Percentiles rank a stretch among this genome's conserved stretches.
These are phyloP conservation scores for Rousettus leschenaultii DNA, from an alignment of 2,113 vertebrate genomes.

Conservation along the genomic window DNA sequence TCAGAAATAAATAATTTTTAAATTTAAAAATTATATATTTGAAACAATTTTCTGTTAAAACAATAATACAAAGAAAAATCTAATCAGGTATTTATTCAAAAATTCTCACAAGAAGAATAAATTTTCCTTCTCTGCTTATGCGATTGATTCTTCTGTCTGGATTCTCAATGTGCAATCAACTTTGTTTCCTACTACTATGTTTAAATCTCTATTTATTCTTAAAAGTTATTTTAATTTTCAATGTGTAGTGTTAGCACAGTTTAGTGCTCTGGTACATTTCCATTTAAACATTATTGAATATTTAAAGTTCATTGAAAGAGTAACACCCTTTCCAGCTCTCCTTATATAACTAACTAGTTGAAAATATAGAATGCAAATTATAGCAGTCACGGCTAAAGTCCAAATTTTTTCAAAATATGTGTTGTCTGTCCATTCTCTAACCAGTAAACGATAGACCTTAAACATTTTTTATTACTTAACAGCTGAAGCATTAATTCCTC, in stretches of 20 bases:
- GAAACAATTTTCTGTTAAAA: conserved; percentile 31
- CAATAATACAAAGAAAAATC: background rate
- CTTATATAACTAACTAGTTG: background rate
- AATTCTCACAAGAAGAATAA: background rate
- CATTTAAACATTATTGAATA: background rate
- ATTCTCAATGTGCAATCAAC: accelerated
- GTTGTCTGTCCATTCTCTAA: background rate
- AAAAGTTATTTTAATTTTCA: background rate
- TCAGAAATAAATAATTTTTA: conserved; percentile 29
- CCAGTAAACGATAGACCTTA: background rate
- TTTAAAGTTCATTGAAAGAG: conserved; percentile 43
- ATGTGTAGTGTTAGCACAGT: background rate
- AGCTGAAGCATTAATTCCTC: background rate
- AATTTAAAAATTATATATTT: background rate
- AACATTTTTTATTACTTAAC: background rate
- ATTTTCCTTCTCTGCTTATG: background rate
- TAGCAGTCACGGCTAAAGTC: background rate
- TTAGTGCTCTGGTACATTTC: background rate
- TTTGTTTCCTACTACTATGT: background rate
- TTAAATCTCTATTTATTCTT: background rate
- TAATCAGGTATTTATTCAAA: background rate
- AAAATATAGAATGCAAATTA: background rate
- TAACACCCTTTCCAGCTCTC: accelerated
- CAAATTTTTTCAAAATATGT: background rate
- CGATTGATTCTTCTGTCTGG: background rate